Evolutionary conservation across 2,888 invertebrate species (phyloP).

Genomic region (Trissoscelio sp.): DNA sequence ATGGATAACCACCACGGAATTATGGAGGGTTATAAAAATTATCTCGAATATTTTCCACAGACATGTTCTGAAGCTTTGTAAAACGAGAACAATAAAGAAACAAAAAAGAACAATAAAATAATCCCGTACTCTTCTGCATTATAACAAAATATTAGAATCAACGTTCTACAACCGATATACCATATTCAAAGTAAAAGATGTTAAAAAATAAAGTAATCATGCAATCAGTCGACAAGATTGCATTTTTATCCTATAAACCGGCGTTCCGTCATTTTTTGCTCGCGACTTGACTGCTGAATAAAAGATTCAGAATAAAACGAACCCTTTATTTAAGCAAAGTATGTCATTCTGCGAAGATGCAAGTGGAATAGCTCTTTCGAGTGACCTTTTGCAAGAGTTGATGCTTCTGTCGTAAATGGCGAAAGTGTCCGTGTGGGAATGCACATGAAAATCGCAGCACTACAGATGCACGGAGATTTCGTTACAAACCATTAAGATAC

Average conservation of each 20-base stretch:
- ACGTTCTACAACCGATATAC: no score
- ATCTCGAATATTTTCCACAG: neutral
- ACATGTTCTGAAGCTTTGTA: neutral
- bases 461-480: constrained; percentile 31
- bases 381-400: constrained; percentile 58
- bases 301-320: constrained; percentile 51
- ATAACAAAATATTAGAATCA: no score
- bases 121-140: neutral
- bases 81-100: no score
- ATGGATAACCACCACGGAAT: neutral
- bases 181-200: neutral
- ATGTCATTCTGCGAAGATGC: constrained; percentile 59
- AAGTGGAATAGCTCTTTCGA: constrained; percentile 55
- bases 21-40: neutral
- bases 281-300: constrained; percentile 33
- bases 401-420: constrained; percentile 55
- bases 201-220: constrained; percentile 24
- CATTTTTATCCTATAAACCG: constrained; percentile 11
- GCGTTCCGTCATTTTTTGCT: constrained; percentile 22
- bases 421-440: constrained; percentile 49
- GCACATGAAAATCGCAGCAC: constrained; percentile 47
- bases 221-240: constrained; percentile 11
- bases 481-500: constrained; percentile 35
- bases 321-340: constrained; percentile 62
- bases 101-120: no score